A percentile compares a stretch with the other conserved stretches of the same genome.
These are phyloP conservation scores for Chymomyza amoena DNA, from an alignment of 2,888 invertebrate species.

Conservation along the genomic window DNA sequence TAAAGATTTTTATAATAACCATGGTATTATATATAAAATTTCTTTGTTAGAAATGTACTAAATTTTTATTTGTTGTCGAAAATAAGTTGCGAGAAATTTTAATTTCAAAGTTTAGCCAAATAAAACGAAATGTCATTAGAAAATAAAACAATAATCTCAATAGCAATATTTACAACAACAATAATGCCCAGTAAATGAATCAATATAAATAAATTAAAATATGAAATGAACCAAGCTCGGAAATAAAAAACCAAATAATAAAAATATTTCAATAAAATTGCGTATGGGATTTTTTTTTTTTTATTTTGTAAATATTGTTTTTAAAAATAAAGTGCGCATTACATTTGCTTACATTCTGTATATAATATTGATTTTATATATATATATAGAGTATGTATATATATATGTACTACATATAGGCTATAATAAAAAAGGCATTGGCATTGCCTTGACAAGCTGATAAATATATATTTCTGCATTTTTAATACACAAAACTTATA, in stretches of 20 bases:
- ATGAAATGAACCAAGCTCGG: not conserved
- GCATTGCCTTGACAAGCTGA: not conserved
- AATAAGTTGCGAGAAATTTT: not conserved
- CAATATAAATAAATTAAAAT: not conserved
- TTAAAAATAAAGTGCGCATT: not conserved
- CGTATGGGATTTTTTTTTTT: not conserved
- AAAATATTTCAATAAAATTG: not conserved
- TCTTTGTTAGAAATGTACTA: not conserved
- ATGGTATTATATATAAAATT: too few relatives aligned
- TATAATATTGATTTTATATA: not conserved
- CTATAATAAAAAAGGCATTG: not conserved
- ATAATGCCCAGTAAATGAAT: not conserved
- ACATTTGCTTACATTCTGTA: not conserved
- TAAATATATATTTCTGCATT: not conserved
- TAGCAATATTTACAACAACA: not conserved
- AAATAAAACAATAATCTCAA: not conserved
- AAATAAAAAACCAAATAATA: not conserved
- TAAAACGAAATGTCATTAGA: not conserved
- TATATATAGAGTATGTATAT: not conserved
- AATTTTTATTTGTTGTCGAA: not conserved
- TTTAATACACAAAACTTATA: not conserved
- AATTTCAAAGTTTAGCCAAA: not conserved
- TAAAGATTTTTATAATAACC: not conserved
- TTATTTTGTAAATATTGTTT: not conserved
- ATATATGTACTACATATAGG: not conserved